These are phyloP conservation scores for Pampus argenteus DNA, from an alignment of 2,797 vertebrate species.

Conservation along the genomic window DNA sequence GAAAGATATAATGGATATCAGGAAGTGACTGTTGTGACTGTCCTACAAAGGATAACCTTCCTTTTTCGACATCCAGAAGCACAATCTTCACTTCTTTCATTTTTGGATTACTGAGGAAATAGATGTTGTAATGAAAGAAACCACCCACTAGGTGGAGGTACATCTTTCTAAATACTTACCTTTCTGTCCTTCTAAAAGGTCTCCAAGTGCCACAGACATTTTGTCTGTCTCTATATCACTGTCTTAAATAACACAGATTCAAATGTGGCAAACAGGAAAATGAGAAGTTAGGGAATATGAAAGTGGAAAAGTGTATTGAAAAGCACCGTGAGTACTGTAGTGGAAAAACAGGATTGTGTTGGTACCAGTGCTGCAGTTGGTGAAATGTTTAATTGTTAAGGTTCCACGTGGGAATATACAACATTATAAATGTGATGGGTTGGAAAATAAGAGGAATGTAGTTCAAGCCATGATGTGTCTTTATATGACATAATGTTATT, in stretches of 20 bases:
- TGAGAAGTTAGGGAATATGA: not conserved
- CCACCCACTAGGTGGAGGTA: constrained; percentile 73
- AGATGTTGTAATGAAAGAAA: constrained; percentile 40
- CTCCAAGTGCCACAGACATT: not conserved
- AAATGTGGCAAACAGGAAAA: constrained; percentile 17
- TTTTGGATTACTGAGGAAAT: constrained; percentile 17
- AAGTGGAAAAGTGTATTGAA: constrained; percentile 35
- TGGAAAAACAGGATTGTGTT: constrained; percentile 12
- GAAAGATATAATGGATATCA: constrained; percentile 18
- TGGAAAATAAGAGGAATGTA: constrained; percentile 6
- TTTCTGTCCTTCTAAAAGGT: not conserved
- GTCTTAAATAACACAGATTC: constrained; percentile 1
- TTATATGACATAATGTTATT: constrained; percentile 22
- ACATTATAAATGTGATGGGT: constrained; percentile 49
- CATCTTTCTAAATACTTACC: constrained; percentile 49
- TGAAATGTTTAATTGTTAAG: constrained; percentile 21
- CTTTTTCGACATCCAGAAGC: constrained; percentile 1
- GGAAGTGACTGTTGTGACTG: constrained; percentile 7
- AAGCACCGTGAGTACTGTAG: constrained; percentile 1
- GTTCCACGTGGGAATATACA: not conserved
- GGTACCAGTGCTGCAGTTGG: not conserved
- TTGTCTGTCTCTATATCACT: constrained; percentile 12
- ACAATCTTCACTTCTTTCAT: constrained; percentile 14
- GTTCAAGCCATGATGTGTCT: constrained; percentile 41
- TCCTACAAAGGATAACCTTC: constrained; percentile 2